Evolutionary conservation across 2,888 invertebrate species (phyloP), one percentile per base, ranked within the genome.

Genomic region (Helleia helle): DNA sequence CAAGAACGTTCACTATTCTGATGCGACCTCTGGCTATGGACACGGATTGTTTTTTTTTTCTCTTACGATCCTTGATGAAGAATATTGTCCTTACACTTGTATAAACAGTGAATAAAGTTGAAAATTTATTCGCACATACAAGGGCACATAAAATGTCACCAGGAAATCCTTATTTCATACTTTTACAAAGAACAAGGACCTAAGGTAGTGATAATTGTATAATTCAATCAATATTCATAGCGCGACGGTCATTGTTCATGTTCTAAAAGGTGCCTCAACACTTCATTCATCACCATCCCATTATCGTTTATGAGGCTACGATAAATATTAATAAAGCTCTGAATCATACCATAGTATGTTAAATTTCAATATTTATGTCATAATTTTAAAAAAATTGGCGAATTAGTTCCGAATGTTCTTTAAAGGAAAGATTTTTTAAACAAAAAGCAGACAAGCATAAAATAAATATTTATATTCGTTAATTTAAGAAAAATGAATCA

Each of bases 51-150:
- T 68, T 61, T 73, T 61, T 73, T 67, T 46, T 38, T 47, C 65
- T 69, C 65, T 64, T 49, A 60, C 71, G 73, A 77, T 75, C 73
- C 74, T 77, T 77, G 72, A n/a, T 67, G 60, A 59, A 72, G 73
- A 74, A 76, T 73, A 75, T 74, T 71, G 71, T 76, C 72, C 49
- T 62, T 55, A 59, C 71, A 72, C 63, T 70, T 76, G 71, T 66
- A 59, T 62, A 71, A 71, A 76, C 65, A 75, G 67, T 62, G 52
- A 52, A 58, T 54, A 56, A 56, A 64, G 62, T 61, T 62, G 43
- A 54, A 59, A 56, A 58, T 47, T 42, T 25, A 38, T 31, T 24
- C 4, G 28, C 43, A 42, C 28, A 36, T 34, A 31, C 44, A 46
- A 48, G 43, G 48, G 41, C 40, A 43, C n/a, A 40, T 44, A n/a